A percentile compares a stretch with the other conserved stretches of the same genome.
These are phyloP conservation scores for Melanogrammus aeglefinus DNA, from an alignment of 2,797 vertebrate genomes.

Conservation along the genomic window DNA sequence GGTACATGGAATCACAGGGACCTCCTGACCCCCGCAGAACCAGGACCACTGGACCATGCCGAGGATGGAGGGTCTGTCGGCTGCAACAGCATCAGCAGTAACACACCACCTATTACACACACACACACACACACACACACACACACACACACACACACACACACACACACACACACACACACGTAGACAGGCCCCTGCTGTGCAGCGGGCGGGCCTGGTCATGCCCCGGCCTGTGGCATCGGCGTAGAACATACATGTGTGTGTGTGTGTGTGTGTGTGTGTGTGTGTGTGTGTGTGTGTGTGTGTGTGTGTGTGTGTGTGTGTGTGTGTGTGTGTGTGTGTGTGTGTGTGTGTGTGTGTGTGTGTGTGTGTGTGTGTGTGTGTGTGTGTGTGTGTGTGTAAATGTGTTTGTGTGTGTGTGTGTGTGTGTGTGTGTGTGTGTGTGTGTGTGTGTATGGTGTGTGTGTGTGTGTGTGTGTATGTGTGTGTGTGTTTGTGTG, in stretches of 20 bases:
- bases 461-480: conserved; percentile 38
- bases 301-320: conserved; percentile 38
- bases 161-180: no score
- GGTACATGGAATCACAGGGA: conserved; percentile 31
- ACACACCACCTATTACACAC: no score
- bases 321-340: conserved; percentile 37
- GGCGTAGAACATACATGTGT: conserved; percentile 57
- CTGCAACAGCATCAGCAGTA: conserved; percentile 60
- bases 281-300: conserved; percentile 51
- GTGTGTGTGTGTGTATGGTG: conserved; percentile 51
- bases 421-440: conserved; percentile 33
- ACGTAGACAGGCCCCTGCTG: conserved; percentile 24
- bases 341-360: conserved; percentile 11
- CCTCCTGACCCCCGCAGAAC: conserved; percentile 41
- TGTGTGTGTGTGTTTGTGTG: conserved; percentile 37
- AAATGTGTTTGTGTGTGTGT: conserved; percentile 3
- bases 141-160: no score
- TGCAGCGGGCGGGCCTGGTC: conserved; percentile 63
- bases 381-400: conserved; percentile 9
- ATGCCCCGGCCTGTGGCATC: not conserved
- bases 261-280: conserved; percentile 38
- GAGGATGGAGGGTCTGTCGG: conserved; percentile 53
- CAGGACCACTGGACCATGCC: conserved; percentile 44
- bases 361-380: conserved; percentile 3
- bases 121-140: no score